Evolutionary conservation across 2,113 vertebrate species (phyloP), one percentile per base, ranked within the genome.

Genomic region (Pelecanus crispus): DNA sequence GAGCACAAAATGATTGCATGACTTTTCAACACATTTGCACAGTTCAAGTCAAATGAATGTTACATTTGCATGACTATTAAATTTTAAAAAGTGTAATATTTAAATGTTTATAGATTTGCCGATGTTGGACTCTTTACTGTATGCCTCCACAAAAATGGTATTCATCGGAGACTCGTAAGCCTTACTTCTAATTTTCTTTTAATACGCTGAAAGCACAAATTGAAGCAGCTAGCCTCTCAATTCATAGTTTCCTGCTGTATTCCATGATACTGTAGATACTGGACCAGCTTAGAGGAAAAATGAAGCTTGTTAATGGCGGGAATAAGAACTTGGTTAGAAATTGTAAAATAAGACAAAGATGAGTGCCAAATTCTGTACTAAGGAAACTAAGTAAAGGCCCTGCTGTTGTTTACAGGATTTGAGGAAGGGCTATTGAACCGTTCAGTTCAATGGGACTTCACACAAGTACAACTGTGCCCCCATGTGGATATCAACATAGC

Each of bases 401-500:
- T 53, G 70, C 49, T 53, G 25, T 25, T 79, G n/a, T 77, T 94
- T 28, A 20, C 13, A 13, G 42, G 40, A 13, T 58, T 45, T 81
- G 34, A 40, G 49, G 63, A 32, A 59, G 44, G 66, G 19, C 25
- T 75, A 22, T 44, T 89, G 80, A 78, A 36, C 42, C 9, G 3
- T 7, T 14, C n/a, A 26, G 44, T 45, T 65, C 63, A 25, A 62
- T 38, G 75, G 95, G 56, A 28, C 56, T 86, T 32, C 77, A 86
- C 8, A 21, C 52, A 89, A 95, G 92, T 61, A 94, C 96, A 93
- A 96, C 95, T 97, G 86, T 96, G 95, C 95, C 95, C 95, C 96
- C 96, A 89, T 21, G 96, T 96, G 97, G 97, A 94, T 92, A 56
- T 28, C 65, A 62, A 52, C 28, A 38, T 2, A 25, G 77, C 56